Evolutionary conservation across 2,888 invertebrate species (phyloP), one percentile per base, ranked within the genome.

Genomic region (Lamellibrachia satsuma): DNA sequence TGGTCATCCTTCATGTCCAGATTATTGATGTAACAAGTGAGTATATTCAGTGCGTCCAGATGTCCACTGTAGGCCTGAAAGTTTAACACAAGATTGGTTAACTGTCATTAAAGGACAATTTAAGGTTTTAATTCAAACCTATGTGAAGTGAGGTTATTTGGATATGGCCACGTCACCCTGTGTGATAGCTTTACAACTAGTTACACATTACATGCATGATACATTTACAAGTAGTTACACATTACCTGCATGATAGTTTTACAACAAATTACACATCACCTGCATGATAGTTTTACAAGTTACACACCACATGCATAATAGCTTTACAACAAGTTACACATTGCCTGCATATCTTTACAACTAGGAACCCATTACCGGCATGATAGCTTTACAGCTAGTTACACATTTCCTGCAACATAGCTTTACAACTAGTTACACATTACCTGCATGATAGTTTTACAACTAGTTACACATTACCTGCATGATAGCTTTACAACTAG

Each of bases 31-130:
- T 97, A 97, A 39, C 97, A 97, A 93, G 97, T 95, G 90, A 97
- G 96, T 91, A 97, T 96, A 92, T 96, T 96, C 91, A 97, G 95
- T 27, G 97, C 97, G 93, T 97, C 97, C 91, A 96, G 96, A 94
- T 97, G 97, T 52, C 97, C 97, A 94, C 97, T 96, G 95, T 97
- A 97, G 9, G 97, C 97, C 96, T 96, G 93, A 2, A 92, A 93
- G 91, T 91, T 39, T 1, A 39, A 8, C 15, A 75, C 75, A 75
- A 75, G 22, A 75, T 6, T 15, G 60, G 22, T 60, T 55, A 75
- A 75, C 4, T 11, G 2, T 75, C 75, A 75, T 75, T 15, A 22
- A 75, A 75, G n/a, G 7, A 52, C 39, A 52, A 15, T 11, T 22
- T 27, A 90, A 51, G 6, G 51, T 22, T 91, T 91, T 11, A 3